These are phyloP conservation scores for Ochotona princeps DNA, from an alignment of 2,113 vertebrate species.

Conservation along the genomic window DNA sequence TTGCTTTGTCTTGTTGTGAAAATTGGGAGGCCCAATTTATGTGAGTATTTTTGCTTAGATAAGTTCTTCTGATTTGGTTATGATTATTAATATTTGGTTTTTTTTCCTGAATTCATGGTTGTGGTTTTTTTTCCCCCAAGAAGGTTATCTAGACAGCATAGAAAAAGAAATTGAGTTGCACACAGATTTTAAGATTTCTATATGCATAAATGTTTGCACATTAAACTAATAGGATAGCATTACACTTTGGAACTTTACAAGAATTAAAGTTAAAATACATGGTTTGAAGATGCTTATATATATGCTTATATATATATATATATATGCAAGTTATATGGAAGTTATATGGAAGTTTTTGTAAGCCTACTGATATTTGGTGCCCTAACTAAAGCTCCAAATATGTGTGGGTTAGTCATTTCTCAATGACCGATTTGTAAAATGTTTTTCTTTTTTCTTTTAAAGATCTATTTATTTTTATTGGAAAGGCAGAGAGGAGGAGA, in stretches of 20 bases:
- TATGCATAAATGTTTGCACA: background rate
- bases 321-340: background rate
- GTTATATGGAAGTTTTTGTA: constrained; percentile 25
- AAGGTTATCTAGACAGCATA: background rate
- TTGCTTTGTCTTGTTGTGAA: background rate
- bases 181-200: background rate
- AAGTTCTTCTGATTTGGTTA: background rate
- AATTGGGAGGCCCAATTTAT: background rate
- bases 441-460: background rate
- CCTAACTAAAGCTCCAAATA: background rate
- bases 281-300: background rate
- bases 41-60: background rate
- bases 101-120: background rate
- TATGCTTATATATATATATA: background rate
- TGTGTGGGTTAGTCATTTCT: constrained; percentile 14
- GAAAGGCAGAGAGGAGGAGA: too few relatives aligned
- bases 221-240: background rate
- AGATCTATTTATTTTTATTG: too few relatives aligned
- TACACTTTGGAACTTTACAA: background rate
- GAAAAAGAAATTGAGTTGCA: background rate
- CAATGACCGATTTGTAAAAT: constrained; percentile 20
- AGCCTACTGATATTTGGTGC: background rate
- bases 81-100: background rate
- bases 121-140: background rate
- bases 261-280: background rate